phyloP scores from a whole-genome alignment of 2,113 vertebrate genomes.

The Carassius auratus region DNA sequence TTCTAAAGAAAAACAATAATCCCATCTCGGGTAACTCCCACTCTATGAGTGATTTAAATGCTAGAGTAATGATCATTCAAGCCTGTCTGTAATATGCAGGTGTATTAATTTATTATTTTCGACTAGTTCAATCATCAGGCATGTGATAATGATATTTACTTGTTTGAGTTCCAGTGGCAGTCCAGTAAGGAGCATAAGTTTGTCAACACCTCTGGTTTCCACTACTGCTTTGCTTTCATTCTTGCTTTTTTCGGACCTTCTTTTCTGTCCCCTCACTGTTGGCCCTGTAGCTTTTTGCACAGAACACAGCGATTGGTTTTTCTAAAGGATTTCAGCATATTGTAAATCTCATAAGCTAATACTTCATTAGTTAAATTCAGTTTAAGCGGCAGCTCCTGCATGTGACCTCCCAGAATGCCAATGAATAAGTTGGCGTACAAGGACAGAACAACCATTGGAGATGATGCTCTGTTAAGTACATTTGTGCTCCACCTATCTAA shows the following conservation, averaged over 20 bases:
- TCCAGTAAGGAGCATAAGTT: neutral
- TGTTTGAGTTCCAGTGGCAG: neutral
- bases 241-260: neutral
- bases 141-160: neutral
- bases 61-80: neutral
- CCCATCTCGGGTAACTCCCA: too few relatives aligned
- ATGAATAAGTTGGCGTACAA: conserved; percentile 29
- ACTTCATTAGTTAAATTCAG: neutral
- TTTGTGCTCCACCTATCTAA: conserved; percentile 30
- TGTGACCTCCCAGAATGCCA: conserved; percentile 41
- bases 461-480: conserved; percentile 45
- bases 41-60: neutral
- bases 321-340: neutral
- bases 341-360: neutral
- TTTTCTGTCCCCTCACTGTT: conserved; percentile 27
- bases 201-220: neutral
- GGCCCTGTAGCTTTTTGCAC: conserved; percentile 44
- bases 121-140: conserved; percentile 21
- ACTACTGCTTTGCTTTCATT: neutral
- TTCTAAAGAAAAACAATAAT: neutral
- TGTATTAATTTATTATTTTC: neutral
- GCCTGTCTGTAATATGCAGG: conserved; percentile 6
- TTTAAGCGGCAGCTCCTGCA: neutral
- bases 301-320: conserved; percentile 8
- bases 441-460: conserved; percentile 8